phyloP scores from a whole-genome alignment of 2,797 vertebrate species.

The Neostethus bicornis region DNA sequence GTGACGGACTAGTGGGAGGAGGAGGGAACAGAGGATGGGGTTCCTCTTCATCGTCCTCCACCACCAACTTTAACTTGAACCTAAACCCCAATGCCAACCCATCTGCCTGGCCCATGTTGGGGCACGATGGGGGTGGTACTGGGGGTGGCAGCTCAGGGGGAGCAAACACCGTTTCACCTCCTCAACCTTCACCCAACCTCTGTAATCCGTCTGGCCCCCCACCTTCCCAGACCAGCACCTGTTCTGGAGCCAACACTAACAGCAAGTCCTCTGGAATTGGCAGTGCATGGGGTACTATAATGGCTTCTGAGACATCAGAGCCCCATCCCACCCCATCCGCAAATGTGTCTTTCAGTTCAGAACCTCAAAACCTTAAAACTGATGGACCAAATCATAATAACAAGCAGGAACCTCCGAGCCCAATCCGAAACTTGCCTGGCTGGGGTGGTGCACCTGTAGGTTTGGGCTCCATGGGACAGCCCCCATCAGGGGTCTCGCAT shows the following conservation, averaged over 20 bases:
- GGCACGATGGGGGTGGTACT: constrained; percentile 89
- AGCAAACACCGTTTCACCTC: constrained; percentile 83
- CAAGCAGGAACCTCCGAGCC: constrained; percentile 79
- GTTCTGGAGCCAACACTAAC: constrained; percentile 79
- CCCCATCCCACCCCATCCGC: constrained; percentile 89
- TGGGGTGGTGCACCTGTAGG: constrained; percentile 82
- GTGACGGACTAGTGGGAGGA: constrained; percentile 86
- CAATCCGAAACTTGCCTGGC: constrained; percentile 88
- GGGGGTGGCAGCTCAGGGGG: constrained; percentile 92
- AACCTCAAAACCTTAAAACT: constrained; percentile 99
- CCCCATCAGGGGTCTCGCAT: constrained; percentile 87
- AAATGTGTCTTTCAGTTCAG: constrained; percentile 98
- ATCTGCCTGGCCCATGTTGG: constrained; percentile 95
- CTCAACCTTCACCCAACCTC: constrained; percentile 73
- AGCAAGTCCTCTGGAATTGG: constrained; percentile 89
- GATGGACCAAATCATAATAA: constrained; percentile 99
- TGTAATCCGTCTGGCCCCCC: constrained; percentile 69
- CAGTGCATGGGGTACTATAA: constrained; percentile 90
- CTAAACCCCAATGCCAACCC: constrained; percentile 97
- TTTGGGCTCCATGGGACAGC: constrained; percentile 86
- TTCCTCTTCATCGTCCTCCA: constrained; percentile 88
- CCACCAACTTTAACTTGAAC: constrained; percentile 96
- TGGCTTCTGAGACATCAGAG: constrained; percentile 84
- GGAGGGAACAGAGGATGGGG: constrained; percentile 87
- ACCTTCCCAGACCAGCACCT: constrained; percentile 73